These are phyloP conservation scores for Genyomyrus donnyi DNA, from an alignment of 2,113 vertebrate species.

Conservation along the genomic window DNA sequence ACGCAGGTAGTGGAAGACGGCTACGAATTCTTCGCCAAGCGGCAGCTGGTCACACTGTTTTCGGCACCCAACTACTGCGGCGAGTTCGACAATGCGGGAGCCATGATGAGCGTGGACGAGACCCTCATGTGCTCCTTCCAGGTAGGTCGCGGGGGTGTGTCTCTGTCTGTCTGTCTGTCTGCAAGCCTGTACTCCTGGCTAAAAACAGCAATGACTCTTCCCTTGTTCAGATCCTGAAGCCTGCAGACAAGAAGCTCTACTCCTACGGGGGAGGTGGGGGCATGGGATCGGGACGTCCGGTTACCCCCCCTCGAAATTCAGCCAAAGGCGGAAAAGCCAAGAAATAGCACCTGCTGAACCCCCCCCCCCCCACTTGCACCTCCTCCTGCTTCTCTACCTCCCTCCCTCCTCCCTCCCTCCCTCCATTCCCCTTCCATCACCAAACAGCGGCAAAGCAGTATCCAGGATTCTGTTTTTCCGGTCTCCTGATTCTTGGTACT, in stretches of 20 bases:
- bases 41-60: constrained; percentile 67
- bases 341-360: constrained; percentile 66
- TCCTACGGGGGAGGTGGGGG: constrained; percentile 77
- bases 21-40: constrained; percentile 69
- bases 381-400: constrained; percentile 42
- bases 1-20: constrained; percentile 66
- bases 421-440: constrained; percentile 44
- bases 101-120: constrained; percentile 73
- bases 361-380: background rate
- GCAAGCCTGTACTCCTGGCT: background rate
- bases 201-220: background rate
- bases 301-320: constrained; percentile 84
- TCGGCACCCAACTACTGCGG: constrained; percentile 72
- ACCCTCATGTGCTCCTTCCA: constrained; percentile 74
- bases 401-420: constrained; percentile 30
- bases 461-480: constrained; percentile 60
- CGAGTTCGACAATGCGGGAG: constrained; percentile 69
- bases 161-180: too few relatives aligned
- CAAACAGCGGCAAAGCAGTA: constrained; percentile 63
- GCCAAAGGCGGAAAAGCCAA: constrained; percentile 73
- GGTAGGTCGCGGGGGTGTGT: constrained; percentile 35
- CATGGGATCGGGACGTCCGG: constrained; percentile 73
- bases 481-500: constrained; percentile 61
- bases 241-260: constrained; percentile 81
- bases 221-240: constrained; percentile 60